Percentiles rank a stretch among this genome's conserved stretches.
Evolutionary conservation across 2,797 vertebrate genomes (phyloP).

Genomic region (Brachyalestes nurse): DNA sequence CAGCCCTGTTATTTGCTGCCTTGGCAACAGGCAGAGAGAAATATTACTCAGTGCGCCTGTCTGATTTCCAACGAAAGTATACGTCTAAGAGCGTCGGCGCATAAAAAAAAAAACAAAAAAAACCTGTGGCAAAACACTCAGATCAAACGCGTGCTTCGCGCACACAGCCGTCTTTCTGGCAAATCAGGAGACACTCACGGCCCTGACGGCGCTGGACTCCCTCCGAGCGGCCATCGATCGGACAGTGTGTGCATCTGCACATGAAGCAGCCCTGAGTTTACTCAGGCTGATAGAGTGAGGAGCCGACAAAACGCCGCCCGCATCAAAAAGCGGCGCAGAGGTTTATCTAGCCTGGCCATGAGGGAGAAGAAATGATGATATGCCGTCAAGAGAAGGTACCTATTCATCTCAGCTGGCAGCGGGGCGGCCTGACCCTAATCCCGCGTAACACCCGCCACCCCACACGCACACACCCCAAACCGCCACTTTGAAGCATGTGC

Average conservation of each 20-base stretch:
- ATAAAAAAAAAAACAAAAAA: constrained; percentile 4
- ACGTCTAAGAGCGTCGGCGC: constrained; percentile 22
- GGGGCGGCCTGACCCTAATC: constrained; percentile 78
- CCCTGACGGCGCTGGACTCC: not conserved
- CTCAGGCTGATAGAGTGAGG: constrained; percentile 67
- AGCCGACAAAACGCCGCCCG: constrained; percentile 64
- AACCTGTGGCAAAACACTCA: constrained; percentile 5
- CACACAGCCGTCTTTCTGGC: not conserved
- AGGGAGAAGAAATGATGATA: constrained; percentile 83
- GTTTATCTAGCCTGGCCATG: constrained; percentile 85
- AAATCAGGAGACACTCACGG: not conserved
- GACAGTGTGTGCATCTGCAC: constrained; percentile 42
- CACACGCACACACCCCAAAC: constrained; percentile 68
- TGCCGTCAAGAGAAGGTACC: constrained; percentile 78
- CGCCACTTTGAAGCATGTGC: constrained; percentile 79
- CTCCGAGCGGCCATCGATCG: constrained; percentile 9
- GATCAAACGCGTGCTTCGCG: not conserved
- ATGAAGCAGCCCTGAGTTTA: constrained; percentile 55
- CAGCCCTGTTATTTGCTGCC: constrained; percentile 80
- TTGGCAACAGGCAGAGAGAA: constrained; percentile 75
- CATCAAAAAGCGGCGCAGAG: constrained; percentile 77
- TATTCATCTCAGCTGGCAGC: constrained; percentile 81
- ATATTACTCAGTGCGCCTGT: constrained; percentile 62
- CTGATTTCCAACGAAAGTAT: constrained; percentile 2
- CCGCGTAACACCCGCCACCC: constrained; percentile 76